These are phyloP conservation scores for Liodrosophila aerea DNA, from an alignment of 2,888 invertebrate species.

Conservation along the genomic window DNA sequence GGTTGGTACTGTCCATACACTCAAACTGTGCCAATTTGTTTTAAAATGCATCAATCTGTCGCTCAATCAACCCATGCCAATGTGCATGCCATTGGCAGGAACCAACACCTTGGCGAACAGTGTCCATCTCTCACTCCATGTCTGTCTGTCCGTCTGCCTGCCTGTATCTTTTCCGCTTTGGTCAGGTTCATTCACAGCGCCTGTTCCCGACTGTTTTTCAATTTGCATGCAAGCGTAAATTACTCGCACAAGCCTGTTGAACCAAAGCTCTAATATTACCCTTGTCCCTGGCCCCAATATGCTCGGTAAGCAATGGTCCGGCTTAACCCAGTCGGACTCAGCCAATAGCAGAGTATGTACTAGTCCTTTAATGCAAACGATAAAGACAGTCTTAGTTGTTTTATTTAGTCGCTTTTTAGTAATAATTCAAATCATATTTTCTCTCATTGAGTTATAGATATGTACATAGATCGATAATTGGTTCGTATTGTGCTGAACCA, in stretches of 20 bases:
- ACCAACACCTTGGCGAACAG: background rate
- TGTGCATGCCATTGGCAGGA: background rate
- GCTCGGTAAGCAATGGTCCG: too few species aligned
- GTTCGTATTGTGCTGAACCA: too few species aligned
- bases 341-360: too few species aligned
- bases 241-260: slow-evolving; percentile 32
- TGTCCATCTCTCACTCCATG: too few species aligned
- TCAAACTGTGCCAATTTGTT: slow-evolving; percentile 77
- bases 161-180: too few species aligned
- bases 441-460: too few species aligned
- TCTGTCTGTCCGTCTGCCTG: background rate
- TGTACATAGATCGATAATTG: too few species aligned
- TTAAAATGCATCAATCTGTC: slow-evolving; percentile 71
- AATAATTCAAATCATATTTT: too few species aligned
- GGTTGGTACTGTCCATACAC: slow-evolving; percentile 28
- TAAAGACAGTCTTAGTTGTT: too few species aligned
- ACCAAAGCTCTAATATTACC: slow-evolving; percentile 6
- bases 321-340: too few species aligned
- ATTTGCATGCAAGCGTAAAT: slow-evolving; percentile 71
- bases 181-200: slow-evolving; percentile 1
- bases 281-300: background rate
- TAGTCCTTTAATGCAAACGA: too few species aligned
- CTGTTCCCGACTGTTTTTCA: slow-evolving; percentile 62
- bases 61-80: slow-evolving; percentile 54
- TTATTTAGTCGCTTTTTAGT: too few species aligned